Percentiles rank a stretch among this genome's conserved stretches.
These are phyloP conservation scores for Chelidonichthys spinosus DNA, from an alignment of 2,797 vertebrate genomes.

Conservation along the genomic window DNA sequence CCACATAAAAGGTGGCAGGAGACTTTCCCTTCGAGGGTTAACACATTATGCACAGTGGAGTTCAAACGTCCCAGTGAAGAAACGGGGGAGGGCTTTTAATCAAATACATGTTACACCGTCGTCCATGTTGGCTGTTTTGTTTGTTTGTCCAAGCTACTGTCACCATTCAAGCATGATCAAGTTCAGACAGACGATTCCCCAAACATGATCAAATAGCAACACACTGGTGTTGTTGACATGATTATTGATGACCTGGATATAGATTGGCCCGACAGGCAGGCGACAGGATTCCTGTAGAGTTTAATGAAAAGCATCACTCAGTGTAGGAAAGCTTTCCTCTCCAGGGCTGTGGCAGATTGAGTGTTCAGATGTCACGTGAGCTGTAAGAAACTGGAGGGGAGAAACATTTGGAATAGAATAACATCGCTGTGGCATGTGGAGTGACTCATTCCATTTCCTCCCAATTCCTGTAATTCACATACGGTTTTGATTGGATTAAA, in stretches of 20 bases:
- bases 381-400: slow-evolving; percentile 37
- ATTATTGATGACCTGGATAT: slow-evolving; percentile 65
- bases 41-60: background rate
- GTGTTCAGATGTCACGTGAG: slow-evolving; percentile 45
- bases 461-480: slow-evolving; percentile 65
- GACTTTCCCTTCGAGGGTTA: background rate
- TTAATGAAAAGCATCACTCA: slow-evolving; percentile 78
- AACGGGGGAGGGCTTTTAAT: background rate
- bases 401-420: slow-evolving; percentile 77
- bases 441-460: slow-evolving; percentile 76
- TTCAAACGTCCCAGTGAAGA: background rate
- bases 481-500: slow-evolving; percentile 66
- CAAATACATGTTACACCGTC: background rate
- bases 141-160: slow-evolving; percentile 23
- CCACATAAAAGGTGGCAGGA: background rate
- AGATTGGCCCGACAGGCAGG: slow-evolving; percentile 69
- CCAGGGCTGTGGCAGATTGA: slow-evolving; percentile 52
- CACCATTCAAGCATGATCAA: slow-evolving; percentile 29
- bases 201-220: slow-evolving; percentile 48
- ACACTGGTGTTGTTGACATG: slow-evolving; percentile 44
- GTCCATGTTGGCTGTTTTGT: background rate
- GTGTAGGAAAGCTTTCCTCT: slow-evolving; percentile 45
- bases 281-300: slow-evolving; percentile 68
- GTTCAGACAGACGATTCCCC: slow-evolving; percentile 5
- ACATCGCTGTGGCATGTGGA: slow-evolving; percentile 70